Evolutionary conservation across 2,888 invertebrate species (phyloP).

Genomic region (Thumatha senex): DNA sequence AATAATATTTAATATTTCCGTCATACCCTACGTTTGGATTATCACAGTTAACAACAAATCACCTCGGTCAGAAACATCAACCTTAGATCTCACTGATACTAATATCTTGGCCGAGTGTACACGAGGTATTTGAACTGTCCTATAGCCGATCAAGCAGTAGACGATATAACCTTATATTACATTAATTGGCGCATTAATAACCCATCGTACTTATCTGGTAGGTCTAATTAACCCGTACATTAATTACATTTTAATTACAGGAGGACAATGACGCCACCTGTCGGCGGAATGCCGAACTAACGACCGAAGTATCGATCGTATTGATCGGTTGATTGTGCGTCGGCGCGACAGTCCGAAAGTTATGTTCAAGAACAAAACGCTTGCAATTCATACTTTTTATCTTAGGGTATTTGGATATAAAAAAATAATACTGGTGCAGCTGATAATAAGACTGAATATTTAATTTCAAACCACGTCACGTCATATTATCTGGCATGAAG

Average conservation of each 20-base stretch:
- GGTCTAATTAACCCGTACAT: slow-evolving; percentile 70
- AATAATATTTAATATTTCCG: no score
- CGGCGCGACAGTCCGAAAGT: slow-evolving; percentile 61
- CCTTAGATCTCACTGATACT: no score
- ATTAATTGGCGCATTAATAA: slow-evolving; percentile 75
- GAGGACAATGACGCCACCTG: slow-evolving; percentile 20
- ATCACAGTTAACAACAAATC: no score
- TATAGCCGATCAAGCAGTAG: slow-evolving; percentile 23
- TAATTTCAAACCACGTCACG: no score
- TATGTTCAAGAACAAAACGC: not conserved
- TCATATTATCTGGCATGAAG: no score
- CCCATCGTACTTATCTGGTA: slow-evolving; percentile 67
- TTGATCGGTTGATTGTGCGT: slow-evolving; percentile 48
- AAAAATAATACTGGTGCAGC: not conserved
- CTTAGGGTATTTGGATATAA: not conserved
- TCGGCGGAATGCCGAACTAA: slow-evolving; percentile 28
- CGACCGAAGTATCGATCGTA: slow-evolving; percentile 46
- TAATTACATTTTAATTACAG: slow-evolving; percentile 79
- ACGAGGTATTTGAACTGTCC: not conserved
- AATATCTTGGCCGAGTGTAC: no score
- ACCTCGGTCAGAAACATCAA: no score
- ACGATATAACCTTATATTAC: slow-evolving; percentile 46
- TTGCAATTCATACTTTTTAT: not conserved
- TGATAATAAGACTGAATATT: no score
- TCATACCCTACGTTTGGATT: no score